Percentiles rank a stretch among this genome's conserved stretches.
Evolutionary conservation across 2,113 vertebrate species (phyloP).

Genomic region (Syngnathus floridae): DNA sequence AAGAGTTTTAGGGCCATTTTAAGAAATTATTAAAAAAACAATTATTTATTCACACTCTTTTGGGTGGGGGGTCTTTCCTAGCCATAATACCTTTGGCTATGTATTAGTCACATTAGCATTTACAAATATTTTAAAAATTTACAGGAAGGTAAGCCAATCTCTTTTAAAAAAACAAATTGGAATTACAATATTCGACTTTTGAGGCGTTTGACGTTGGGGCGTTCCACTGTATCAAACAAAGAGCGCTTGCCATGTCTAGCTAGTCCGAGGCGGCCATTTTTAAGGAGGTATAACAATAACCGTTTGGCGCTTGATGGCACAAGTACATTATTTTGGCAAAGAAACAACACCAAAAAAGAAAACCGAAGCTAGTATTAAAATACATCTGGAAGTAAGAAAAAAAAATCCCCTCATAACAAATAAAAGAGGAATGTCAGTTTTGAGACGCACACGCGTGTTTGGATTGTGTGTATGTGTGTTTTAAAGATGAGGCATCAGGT

Average conservation of each 20-base stretch:
- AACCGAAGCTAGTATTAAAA: slow-evolving; percentile 54
- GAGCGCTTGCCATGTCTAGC: slow-evolving; percentile 41
- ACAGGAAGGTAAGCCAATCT: not conserved
- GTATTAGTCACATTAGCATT: not conserved
- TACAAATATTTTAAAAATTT: not conserved
- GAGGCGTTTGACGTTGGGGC: slow-evolving; percentile 14
- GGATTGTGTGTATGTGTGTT: slow-evolving; percentile 27
- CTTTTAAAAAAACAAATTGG: not conserved
- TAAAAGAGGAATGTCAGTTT: slow-evolving; percentile 63
- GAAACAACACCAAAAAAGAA: slow-evolving; percentile 44
- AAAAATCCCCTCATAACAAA: slow-evolving; percentile 25
- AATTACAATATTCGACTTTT: not conserved
- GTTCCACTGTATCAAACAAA: slow-evolving; percentile 2
- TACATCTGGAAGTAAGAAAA: slow-evolving; percentile 44
- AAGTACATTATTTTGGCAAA: slow-evolving; percentile 32
- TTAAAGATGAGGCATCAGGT: slow-evolving; percentile 65
- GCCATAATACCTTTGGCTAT: not conserved
- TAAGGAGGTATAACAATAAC: slow-evolving; percentile 66
- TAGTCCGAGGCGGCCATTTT: slow-evolving; percentile 55
- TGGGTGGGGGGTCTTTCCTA: not conserved
- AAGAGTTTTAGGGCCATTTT: not conserved
- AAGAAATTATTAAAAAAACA: too few relatives aligned
- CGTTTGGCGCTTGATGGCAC: slow-evolving; percentile 61
- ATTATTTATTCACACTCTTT: not conserved
- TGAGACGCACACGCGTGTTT: slow-evolving; percentile 37